Conservation (phyloP, 2,888 invertebrate species). For the Chalcosyrphus nemorum region DNA sequence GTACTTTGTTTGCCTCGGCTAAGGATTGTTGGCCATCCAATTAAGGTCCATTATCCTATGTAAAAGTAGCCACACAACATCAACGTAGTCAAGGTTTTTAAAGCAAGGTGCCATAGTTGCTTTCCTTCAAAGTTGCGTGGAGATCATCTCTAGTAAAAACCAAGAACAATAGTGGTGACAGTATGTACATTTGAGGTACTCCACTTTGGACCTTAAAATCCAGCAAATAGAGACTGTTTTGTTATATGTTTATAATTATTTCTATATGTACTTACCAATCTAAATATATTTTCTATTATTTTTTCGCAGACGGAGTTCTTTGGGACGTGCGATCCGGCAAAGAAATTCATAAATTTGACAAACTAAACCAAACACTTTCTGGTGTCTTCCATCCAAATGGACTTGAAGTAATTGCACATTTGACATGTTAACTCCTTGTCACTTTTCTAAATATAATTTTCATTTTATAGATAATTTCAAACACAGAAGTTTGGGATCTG, state of each 20-base stretch:
- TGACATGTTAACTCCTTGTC: not conserved
- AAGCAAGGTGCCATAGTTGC: no score
- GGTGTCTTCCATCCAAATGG: constrained; percentile 99
- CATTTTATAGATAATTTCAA: constrained; percentile 91
- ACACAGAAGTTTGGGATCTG: constrained; percentile 99
- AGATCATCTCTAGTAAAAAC: no score
- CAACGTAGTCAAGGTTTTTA: no score
- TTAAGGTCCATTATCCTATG: no score
- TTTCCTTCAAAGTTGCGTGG: no score
- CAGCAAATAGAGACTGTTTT: no score
- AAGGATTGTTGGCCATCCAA: no score
- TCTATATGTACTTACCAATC: no score
- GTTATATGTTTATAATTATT: no score
- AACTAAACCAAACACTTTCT: constrained; percentile 96
- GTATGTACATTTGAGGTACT: no score
- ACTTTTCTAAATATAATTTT: constrained; percentile 3
- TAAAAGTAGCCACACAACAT: no score
- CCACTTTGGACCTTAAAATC: not conserved
- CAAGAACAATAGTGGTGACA: not conserved
- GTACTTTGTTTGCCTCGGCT: no score
- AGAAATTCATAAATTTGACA: constrained; percentile 98
- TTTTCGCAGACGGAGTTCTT: constrained; percentile 92
- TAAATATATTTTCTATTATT: not conserved
- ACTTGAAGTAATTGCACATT: constrained; percentile 86
- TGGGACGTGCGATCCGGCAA: constrained; percentile 95